Evolutionary conservation across 2,888 invertebrate genomes (phyloP).

Genomic region (Fissipunctia ypsillon): DNA sequence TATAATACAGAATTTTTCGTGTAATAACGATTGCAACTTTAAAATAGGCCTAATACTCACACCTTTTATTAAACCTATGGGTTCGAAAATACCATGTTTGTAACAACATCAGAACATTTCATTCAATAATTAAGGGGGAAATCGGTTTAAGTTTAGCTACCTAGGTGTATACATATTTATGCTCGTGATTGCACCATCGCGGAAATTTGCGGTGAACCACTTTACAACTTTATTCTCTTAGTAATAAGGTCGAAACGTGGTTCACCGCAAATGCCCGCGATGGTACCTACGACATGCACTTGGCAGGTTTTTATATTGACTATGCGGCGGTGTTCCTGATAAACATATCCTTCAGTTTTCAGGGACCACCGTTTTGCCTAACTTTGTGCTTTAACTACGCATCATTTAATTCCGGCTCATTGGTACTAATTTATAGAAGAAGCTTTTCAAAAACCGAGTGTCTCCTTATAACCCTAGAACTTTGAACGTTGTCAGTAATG

Average conservation of each 20-base stretch:
- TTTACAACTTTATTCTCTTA: too few relatives aligned
- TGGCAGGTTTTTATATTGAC: background rate
- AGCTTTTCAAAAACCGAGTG: background rate
- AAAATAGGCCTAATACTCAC: background rate
- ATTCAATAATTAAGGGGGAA: too few relatives aligned
- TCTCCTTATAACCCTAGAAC: constrained; percentile 1
- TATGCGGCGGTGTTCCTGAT: background rate
- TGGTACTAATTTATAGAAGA: background rate
- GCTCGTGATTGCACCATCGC: too few relatives aligned
- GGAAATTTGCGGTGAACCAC: too few relatives aligned
- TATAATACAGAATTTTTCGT: background rate
- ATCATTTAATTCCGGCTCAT: background rate
- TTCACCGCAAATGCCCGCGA: too few relatives aligned
- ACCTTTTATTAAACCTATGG: background rate
- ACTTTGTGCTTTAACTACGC: background rate
- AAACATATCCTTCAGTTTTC: background rate
- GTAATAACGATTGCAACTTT: background rate
- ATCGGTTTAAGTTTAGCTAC: background rate
- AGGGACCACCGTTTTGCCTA: background rate
- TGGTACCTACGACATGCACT: background rate
- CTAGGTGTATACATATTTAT: background rate
- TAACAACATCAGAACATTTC: background rate
- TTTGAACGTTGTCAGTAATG: background rate
- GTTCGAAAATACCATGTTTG: background rate
- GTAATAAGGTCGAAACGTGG: too few relatives aligned